phyloP scores from a whole-genome alignment of 2,113 vertebrate genomes.

The Rallus limicola region DNA sequence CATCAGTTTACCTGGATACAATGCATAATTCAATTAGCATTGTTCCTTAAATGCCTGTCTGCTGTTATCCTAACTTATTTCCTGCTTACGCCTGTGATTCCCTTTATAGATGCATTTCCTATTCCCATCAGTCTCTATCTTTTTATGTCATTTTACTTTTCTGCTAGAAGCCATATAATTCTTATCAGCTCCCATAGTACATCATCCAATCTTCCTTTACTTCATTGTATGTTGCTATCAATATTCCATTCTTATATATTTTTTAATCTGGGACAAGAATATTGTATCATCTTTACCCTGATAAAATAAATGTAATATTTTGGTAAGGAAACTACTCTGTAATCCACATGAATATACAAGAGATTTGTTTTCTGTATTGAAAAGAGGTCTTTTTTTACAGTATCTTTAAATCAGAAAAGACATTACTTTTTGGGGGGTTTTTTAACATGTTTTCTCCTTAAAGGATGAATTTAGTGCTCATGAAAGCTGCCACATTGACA shows the following conservation, averaged over 20 bases:
- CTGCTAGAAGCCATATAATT: slow-evolving; percentile 46
- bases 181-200: slow-evolving; percentile 62
- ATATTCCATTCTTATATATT: slow-evolving; percentile 63
- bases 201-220: slow-evolving; percentile 20
- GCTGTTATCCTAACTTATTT: slow-evolving; percentile 52
- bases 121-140: slow-evolving; percentile 67
- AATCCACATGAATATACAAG: slow-evolving; percentile 68
- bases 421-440: not conserved
- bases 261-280: slow-evolving; percentile 70
- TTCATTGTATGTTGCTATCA: slow-evolving; percentile 54
- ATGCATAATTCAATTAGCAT: slow-evolving; percentile 71
- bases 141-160: slow-evolving; percentile 61
- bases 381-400: slow-evolving; percentile 28
- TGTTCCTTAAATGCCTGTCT: slow-evolving; percentile 55
- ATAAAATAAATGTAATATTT: slow-evolving; percentile 73
- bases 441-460: slow-evolving; percentile 20
- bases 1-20: slow-evolving; percentile 43
- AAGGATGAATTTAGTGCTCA: slow-evolving; percentile 45
- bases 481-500: slow-evolving; percentile 32
- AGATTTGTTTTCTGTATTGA: slow-evolving; percentile 60
- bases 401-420: slow-evolving; percentile 67
- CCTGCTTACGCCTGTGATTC: slow-evolving; percentile 55
- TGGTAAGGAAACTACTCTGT: slow-evolving; percentile 64
- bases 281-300: slow-evolving; percentile 70
- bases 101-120: slow-evolving; percentile 57